Evolutionary conservation across 2,888 invertebrate genomes (phyloP), one percentile per base, ranked within the genome.

Genomic region (Candidula unifasciata): DNA sequence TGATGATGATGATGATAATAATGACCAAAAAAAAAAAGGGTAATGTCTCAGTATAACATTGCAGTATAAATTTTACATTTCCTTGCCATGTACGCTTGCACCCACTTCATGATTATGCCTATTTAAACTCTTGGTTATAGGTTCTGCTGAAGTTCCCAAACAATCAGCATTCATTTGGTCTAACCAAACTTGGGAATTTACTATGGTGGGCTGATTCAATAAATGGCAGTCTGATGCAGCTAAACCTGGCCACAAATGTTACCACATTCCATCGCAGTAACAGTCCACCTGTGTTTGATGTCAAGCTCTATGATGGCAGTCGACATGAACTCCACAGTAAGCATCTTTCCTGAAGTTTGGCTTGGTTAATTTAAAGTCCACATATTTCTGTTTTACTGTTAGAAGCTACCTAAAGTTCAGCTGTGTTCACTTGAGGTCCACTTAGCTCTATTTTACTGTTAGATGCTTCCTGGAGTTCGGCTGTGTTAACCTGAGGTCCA

Each of bases 171-270:
- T 96, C 96, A 0, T 96, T 96, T 82, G 98, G 99, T 0, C 94
- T 99, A 73, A 96, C 96, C 24, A 95, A 98, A 0, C 97, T 98
- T 93, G 98, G 98, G 33, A 76, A 98, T 90, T 96, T 95, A 89
- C 89, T 95, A 68, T 99, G 96, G 94, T 99, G 98, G 98, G 97
- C 98, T 0, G 99, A 99, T 93, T 99, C 93, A 96, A 84, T 88
- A 35, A 85, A 88, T 54, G 91, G 90, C 0, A 80, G 87, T 27
- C 86, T 91, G 37, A 88, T 87, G 60, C 52, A 87, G 21, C 83
- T 86, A 73, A 80, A 89, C 77, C 74, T 81, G n/a, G 24, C 16
- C 69, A 83, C 80, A 5, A 78, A 82, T n/a, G 54, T 69, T 3
- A 73, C 57, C 2, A 79, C 54, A 18, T 77, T 94, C 66, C 93